Evolutionary conservation across 1,140 invertebrate genomes (phyloP).

Genomic region (Pseudoatta argentina): DNA sequence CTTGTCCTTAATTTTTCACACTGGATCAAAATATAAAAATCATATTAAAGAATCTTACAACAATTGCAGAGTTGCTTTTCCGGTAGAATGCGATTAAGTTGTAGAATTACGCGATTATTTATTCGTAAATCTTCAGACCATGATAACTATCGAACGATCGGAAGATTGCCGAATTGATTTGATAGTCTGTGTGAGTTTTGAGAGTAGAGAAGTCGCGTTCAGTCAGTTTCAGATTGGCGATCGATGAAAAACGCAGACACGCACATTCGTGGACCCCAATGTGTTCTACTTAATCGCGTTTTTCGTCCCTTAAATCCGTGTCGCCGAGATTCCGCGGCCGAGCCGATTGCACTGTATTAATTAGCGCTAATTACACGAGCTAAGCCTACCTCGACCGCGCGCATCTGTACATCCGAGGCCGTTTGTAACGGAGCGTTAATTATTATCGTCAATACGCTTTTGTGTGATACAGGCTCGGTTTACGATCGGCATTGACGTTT

Average conservation of each 20-base stretch:
- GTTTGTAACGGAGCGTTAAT: constrained; percentile 74
- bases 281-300: not conserved
- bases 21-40: not conserved
- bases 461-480: constrained; percentile 58
- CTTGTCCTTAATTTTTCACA: too few relatives aligned
- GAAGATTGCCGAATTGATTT: not conserved
- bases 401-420: constrained; percentile 37
- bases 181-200: not conserved
- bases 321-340: constrained; percentile 28
- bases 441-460: constrained; percentile 68
- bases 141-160: not conserved
- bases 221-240: not conserved
- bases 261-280: too few relatives aligned
- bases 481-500: constrained; percentile 75
- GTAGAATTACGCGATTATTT: not conserved
- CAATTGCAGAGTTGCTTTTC: too few relatives aligned
- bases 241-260: constrained; percentile 1
- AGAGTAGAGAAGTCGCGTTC: not conserved
- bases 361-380: constrained; percentile 76
- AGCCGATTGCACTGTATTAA: constrained; percentile 66
- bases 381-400: constrained; percentile 66
- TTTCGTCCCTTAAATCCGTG: constrained; percentile 16
- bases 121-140: not conserved
- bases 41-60: too few relatives aligned
- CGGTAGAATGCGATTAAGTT: too few relatives aligned